Conservation (phyloP, 2,113 vertebrate species). For the Numida meleagris region DNA sequence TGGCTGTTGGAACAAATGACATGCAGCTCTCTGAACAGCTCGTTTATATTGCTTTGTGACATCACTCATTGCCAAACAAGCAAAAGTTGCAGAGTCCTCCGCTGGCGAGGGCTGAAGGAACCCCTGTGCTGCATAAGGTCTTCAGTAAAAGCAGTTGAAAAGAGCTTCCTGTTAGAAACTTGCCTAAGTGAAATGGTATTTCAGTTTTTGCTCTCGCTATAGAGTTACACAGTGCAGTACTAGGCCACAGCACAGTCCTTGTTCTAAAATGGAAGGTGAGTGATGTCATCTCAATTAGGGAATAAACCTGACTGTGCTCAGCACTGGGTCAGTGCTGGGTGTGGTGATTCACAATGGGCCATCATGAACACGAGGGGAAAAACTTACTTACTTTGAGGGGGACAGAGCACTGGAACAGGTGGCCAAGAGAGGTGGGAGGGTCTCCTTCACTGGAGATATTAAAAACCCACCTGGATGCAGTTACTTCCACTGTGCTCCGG, state of each 20-base stretch:
- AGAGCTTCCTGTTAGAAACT: not conserved
- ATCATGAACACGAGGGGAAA: no score
- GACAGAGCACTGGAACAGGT: no score
- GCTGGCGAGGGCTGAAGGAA: not conserved
- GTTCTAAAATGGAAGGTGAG: not conserved
- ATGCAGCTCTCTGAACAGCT: not conserved
- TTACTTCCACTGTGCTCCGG: not conserved
- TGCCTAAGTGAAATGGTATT: not conserved
- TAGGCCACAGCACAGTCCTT: not conserved
- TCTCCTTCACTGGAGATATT: no score
- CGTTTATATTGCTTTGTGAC: not conserved
- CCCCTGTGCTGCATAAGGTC: not conserved
- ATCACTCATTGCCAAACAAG: not conserved
- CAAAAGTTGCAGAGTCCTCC: not conserved
- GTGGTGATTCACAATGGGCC: not conserved
- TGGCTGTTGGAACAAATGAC: not conserved
- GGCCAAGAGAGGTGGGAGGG: no score
- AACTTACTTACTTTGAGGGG: no score
- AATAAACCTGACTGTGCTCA: not conserved
- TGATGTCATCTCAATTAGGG: rapidly evolving
- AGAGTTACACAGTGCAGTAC: not conserved
- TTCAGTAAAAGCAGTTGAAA: not conserved
- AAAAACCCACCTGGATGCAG: no score
- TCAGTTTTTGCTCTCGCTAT: not conserved
- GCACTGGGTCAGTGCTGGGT: not conserved